Base-by-base conservation (phyloP, 2,888 invertebrate species). In the Andrena dorsata region DNA sequence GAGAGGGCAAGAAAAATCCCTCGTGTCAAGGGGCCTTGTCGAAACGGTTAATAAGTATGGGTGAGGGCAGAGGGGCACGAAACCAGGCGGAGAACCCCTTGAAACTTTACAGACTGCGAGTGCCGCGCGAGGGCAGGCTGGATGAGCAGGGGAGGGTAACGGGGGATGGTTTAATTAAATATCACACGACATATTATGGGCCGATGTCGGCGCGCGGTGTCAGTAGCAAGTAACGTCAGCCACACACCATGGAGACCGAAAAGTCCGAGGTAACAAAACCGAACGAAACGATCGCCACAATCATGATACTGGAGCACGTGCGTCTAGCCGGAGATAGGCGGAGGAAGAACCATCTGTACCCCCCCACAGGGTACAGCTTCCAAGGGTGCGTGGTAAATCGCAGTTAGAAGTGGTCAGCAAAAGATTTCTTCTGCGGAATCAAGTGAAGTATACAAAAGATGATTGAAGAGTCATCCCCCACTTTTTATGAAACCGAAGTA, bases 121-220 rank as follows among this genome's bases (percentile, higher is more conserved):
- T 51, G 77, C 80, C 85, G 77, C 87, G 83, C 84, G 87, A 85
- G 85, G 83, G 74, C 76, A 78, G 60, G 61, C 68, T 30, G 72
- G 69, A 73, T 75, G 82, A 70, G 70, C 61, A 69, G 53, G 77
- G 76, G 72, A 28, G 69, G 66, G 77, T 85, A 78, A 80, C 72
- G 82, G 60, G 64, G 78, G 86, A 80, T 82, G 90, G 86, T 92
- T 92, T 92, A 92, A 92, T 92, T 92, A 92, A 92, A 92, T 92
- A 92, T 91, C 90, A 89, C 86, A 85, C 91, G 91, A 91, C 92
- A 90, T 88, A 90, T 90, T 90, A 90, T 86, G 88, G 89, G 71
- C 75, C 76, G 81, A 82, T 64, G 61, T 72, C 69, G 76, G 73
- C 61, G 74, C 69, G 56, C 74, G 83, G 79, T 88, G 85, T 88